Conservation (phyloP, 2,797 vertebrate species). For the Meda fulgida region DNA sequence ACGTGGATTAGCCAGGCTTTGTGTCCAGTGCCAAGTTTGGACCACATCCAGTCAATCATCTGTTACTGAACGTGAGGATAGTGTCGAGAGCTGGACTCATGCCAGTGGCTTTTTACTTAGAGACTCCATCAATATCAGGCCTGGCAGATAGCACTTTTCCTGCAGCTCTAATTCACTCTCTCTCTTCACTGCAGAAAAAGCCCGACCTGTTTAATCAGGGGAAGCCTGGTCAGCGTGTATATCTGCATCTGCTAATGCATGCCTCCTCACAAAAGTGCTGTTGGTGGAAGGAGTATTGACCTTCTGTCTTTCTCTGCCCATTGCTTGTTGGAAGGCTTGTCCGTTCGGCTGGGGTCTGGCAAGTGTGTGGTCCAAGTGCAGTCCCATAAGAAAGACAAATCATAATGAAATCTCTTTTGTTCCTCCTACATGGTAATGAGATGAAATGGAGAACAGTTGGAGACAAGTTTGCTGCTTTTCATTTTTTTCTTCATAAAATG, state of each 20-base stretch:
- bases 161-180: slow-evolving; percentile 54
- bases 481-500: background rate
- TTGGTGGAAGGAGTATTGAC: slow-evolving; percentile 26
- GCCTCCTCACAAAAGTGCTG: slow-evolving; percentile 30
- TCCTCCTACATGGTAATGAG: background rate
- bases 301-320: slow-evolving; percentile 25
- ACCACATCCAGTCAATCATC: slow-evolving; percentile 57
- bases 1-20: slow-evolving; percentile 55
- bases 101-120: slow-evolving; percentile 57
- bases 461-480: background rate
- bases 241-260: slow-evolving; percentile 42
- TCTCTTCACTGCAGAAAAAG: slow-evolving; percentile 38
- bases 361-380: background rate
- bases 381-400: slow-evolving; percentile 10
- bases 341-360: slow-evolving; percentile 4
- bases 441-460: slow-evolving; percentile 1
- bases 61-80: slow-evolving; percentile 49
- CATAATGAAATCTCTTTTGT: background rate
- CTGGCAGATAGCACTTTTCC: slow-evolving; percentile 56
- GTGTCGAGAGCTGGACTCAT: slow-evolving; percentile 50
- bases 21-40: slow-evolving; percentile 56
- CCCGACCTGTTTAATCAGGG: slow-evolving; percentile 46
- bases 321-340: slow-evolving; percentile 8
- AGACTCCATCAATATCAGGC: slow-evolving; percentile 54
- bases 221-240: slow-evolving; percentile 27